Conservation (phyloP, 2,113 vertebrate genomes). For the Falco punctatus region DNA sequence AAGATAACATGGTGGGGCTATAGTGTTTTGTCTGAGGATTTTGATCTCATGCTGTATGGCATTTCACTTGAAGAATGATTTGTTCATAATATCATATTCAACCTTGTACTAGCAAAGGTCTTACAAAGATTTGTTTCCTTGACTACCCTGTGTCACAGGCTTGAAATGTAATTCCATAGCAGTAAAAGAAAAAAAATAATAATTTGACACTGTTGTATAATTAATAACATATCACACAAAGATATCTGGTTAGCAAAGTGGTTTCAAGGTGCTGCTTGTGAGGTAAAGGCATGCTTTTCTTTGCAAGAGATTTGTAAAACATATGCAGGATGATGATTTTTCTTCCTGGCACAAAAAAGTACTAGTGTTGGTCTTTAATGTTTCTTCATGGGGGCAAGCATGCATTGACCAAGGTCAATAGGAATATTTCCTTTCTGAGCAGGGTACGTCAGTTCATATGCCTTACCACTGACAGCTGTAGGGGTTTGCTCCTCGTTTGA, state of each 20-base stretch:
- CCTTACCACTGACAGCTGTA: not conserved
- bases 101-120: not conserved
- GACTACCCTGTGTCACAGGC: not conserved
- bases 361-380: not conserved
- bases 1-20: not conserved
- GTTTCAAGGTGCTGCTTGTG: not conserved
- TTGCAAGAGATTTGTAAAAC: not conserved
- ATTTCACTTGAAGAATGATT: constrained; percentile 25
- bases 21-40: not conserved
- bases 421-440: not conserved
- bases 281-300: not conserved
- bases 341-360: not conserved
- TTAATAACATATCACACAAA: not conserved
- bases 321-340: not conserved
- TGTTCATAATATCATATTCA: not conserved
- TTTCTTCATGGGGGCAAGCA: not conserved
- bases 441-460: fast-evolving
- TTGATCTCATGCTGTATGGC: not conserved
- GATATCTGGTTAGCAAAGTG: not conserved
- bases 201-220: not conserved
- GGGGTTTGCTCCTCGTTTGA: not conserved
- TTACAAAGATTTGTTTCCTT: constrained; percentile 43
- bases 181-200: not conserved
- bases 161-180: constrained; percentile 12
- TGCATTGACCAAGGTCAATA: not conserved